A percentile compares a stretch with the other conserved stretches of the same genome.
These are phyloP conservation scores for Bambusicola thoracicus DNA, from an alignment of 2,113 vertebrate genomes.

Conservation along the genomic window DNA sequence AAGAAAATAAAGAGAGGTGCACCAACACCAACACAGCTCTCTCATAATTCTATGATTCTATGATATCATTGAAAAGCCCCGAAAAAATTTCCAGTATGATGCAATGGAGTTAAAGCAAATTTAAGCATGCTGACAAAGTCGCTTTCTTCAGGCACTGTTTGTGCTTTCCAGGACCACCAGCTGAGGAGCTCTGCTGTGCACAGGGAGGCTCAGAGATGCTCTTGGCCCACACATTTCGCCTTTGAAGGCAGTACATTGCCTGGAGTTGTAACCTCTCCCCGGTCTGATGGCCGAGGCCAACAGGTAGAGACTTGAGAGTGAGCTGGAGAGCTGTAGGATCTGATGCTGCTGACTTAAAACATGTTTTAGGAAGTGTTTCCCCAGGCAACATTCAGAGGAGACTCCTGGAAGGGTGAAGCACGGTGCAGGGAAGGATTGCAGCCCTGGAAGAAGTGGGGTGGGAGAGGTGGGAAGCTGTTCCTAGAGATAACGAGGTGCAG, in stretches of 20 bases:
- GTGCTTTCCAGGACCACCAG: background rate
- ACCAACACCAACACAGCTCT: background rate
- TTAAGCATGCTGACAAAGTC: background rate
- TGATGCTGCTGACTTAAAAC: background rate
- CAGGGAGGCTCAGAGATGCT: background rate
- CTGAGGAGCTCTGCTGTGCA: background rate
- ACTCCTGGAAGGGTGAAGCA: background rate
- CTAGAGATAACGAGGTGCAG: background rate
- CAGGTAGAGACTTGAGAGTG: constrained; percentile 5
- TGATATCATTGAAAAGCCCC: background rate
- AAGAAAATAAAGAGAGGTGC: background rate
- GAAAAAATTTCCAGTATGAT: background rate
- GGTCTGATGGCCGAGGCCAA: background rate
- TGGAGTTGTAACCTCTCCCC: constrained; percentile 2
- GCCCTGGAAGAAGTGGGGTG: background rate
- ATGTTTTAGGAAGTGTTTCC: background rate
- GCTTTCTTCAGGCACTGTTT: background rate
- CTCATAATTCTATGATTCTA: background rate
- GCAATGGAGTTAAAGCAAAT: background rate
- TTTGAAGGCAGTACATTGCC: background rate
- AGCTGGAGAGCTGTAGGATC: constrained; percentile 1
- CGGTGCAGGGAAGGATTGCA: background rate
- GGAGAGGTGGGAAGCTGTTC: constrained; percentile 31
- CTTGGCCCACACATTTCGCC: background rate
- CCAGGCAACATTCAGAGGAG: background rate